phyloP scores from a whole-genome alignment of 2,797 vertebrate species.

The Oceanodroma leucorhoa region DNA sequence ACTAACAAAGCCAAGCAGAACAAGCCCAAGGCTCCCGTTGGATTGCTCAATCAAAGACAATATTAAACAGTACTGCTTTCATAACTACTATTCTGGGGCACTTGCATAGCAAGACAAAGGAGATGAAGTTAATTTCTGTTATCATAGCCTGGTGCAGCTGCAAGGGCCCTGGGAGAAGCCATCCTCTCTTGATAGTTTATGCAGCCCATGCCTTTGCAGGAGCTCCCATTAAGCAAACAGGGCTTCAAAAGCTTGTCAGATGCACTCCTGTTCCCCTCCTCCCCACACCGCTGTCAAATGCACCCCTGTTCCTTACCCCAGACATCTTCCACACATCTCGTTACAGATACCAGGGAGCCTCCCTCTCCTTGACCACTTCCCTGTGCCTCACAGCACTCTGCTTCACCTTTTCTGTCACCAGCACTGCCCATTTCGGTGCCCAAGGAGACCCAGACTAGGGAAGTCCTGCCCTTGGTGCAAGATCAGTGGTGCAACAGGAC shows the following conservation, averaged over 20 bases:
- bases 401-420: neutral
- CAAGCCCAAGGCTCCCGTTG: slow-evolving; percentile 55
- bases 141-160: slow-evolving; percentile 53
- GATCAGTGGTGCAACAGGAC: accelerated
- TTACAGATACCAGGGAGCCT: neutral
- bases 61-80: slow-evolving; percentile 74
- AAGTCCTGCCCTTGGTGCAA: neutral
- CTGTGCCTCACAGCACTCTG: neutral
- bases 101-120: slow-evolving; percentile 46
- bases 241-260: slow-evolving; percentile 17
- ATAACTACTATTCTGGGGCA: slow-evolving; percentile 71
- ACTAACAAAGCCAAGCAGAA: slow-evolving; percentile 70
- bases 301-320: neutral
- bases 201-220: slow-evolving; percentile 16
- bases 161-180: slow-evolving; percentile 59
- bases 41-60: slow-evolving; percentile 73
- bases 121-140: slow-evolving; percentile 70
- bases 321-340: neutral
- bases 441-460: neutral
- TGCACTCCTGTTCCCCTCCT: neutral
- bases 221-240: slow-evolving; percentile 34
- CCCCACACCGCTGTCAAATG: accelerated
- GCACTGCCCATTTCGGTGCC: neutral
- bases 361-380: neutral
- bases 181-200: slow-evolving; percentile 58